Conservation (phyloP, 2,797 vertebrate species). For the Hapalemur alaotrensis region DNA sequence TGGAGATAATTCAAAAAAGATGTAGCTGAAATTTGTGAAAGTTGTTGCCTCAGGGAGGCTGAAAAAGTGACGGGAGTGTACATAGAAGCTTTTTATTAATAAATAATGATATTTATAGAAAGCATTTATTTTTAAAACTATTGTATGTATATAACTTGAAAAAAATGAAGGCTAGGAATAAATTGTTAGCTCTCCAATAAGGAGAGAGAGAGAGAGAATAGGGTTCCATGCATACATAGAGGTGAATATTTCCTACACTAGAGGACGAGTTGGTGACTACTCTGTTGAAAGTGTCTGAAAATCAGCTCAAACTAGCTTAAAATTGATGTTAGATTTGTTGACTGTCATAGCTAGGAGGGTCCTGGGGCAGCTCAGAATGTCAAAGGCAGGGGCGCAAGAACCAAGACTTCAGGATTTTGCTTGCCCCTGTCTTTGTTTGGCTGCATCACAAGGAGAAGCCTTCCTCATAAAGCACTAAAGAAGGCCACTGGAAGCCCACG, state of each 20-base stretch:
- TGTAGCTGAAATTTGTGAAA: background rate
- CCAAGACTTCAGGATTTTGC: background rate
- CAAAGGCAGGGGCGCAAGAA: background rate
- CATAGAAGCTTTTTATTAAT: background rate
- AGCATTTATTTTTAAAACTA: background rate
- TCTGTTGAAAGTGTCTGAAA: background rate
- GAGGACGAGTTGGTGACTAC: background rate
- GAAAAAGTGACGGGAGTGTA: background rate
- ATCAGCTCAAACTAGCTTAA: background rate
- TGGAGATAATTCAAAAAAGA: background rate
- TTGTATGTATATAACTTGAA: background rate
- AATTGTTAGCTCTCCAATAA: background rate
- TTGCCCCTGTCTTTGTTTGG: background rate
- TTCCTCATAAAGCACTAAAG: background rate
- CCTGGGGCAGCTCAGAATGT: background rate
- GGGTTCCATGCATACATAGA: no score
- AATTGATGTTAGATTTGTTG: background rate
- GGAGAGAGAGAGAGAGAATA: background rate
- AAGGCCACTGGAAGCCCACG: background rate
- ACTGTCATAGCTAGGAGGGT: background rate
- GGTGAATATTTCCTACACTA: background rate
- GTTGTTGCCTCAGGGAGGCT: background rate
- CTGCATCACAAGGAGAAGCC: background rate
- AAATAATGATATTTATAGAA: background rate
- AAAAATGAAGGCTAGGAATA: background rate